phyloP scores from a whole-genome alignment of 2,113 vertebrate genomes.

The Syngnathus typhle region DNA sequence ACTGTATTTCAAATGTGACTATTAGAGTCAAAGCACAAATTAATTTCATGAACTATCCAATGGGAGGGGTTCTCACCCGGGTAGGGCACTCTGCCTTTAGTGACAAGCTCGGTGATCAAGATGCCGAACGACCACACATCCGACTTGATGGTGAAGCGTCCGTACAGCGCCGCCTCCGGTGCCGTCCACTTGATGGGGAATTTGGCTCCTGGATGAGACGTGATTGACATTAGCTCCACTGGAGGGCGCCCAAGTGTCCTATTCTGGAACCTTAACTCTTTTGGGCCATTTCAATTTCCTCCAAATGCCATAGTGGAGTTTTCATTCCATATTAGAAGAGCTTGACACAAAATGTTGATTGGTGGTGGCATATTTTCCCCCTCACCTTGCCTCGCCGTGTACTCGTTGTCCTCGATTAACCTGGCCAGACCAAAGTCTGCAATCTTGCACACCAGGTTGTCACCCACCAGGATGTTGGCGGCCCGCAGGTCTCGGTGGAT shows the following conservation, averaged over 20 bases:
- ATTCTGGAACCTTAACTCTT: neutral
- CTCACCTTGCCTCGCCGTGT: slow-evolving; percentile 91
- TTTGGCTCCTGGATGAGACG: slow-evolving; percentile 79
- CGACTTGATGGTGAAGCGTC: slow-evolving; percentile 94
- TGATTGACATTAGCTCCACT: slow-evolving; percentile 15
- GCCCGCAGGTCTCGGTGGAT: slow-evolving; percentile 94
- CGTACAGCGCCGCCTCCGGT: slow-evolving; percentile 88
- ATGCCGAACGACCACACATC: slow-evolving; percentile 97
- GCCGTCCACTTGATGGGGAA: slow-evolving; percentile 98
- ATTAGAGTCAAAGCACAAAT: too few species aligned
- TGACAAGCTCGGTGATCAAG: slow-evolving; percentile 88
- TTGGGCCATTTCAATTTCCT: neutral
- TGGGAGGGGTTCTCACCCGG: slow-evolving; percentile 75
- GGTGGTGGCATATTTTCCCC: neutral
- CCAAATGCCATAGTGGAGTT: neutral
- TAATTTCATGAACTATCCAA: too few species aligned
- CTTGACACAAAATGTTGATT: neutral
- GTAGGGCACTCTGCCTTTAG: slow-evolving; percentile 93
- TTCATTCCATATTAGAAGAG: neutral
- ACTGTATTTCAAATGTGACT: too few species aligned
- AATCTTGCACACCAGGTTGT: slow-evolving; percentile 95
- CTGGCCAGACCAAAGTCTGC: slow-evolving; percentile 94
- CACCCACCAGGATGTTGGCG: slow-evolving; percentile 91
- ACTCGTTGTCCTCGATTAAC: slow-evolving; percentile 95
- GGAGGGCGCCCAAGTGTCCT: slow-evolving; percentile 21